These are phyloP conservation scores for Nymphalis c-album DNA, from an alignment of 2,888 invertebrate species.

Conservation along the genomic window DNA sequence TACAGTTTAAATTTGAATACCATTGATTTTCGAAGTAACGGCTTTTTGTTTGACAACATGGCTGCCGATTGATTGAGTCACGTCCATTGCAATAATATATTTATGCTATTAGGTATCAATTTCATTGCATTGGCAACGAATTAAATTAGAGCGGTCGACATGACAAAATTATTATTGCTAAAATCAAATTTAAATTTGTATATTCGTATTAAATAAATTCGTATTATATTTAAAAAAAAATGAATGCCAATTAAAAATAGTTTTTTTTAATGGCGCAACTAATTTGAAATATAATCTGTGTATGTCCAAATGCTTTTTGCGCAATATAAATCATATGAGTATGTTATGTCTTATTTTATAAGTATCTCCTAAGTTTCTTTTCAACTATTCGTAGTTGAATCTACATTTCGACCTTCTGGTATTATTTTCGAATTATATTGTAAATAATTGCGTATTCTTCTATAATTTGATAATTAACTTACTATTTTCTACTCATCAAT, in stretches of 20 bases:
- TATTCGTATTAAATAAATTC: neutral
- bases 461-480: too few species aligned
- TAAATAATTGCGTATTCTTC: too few species aligned
- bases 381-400: neutral
- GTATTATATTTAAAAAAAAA: neutral
- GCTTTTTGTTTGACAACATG: constrained; percentile 5
- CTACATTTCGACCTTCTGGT: neutral
- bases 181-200: constrained; percentile 5
- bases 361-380: too few species aligned
- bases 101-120: constrained; percentile 11
- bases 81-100: constrained; percentile 4
- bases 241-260: neutral
- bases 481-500: too few species aligned
- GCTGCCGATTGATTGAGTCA: constrained; percentile 6
- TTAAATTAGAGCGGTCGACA: constrained; percentile 8
- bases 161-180: constrained; percentile 10
- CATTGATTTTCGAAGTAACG: neutral
- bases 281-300: too few species aligned
- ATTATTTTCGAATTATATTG: neutral
- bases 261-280: too few species aligned
- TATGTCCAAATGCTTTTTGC: too few species aligned
- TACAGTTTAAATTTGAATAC: neutral
- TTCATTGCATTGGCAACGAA: constrained; percentile 6
- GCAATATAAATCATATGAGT: too few species aligned
- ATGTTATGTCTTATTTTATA: too few species aligned